These are phyloP conservation scores for Rallus crepitans DNA, from an alignment of 2,797 vertebrate genomes.

Conservation along the genomic window DNA sequence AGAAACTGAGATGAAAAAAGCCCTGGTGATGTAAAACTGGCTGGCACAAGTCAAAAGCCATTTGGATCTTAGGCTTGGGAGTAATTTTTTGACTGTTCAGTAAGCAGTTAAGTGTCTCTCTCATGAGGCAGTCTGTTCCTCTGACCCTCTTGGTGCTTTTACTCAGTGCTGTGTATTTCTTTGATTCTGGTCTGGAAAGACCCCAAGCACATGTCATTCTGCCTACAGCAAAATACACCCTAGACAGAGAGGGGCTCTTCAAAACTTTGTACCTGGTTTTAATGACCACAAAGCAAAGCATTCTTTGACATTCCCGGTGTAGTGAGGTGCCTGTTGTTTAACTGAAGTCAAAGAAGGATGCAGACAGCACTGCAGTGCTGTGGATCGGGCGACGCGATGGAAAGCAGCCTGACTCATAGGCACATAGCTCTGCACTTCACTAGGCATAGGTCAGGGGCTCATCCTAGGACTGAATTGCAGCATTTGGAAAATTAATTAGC, in stretches of 20 bases:
- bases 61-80: neutral
- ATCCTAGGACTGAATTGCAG: neutral
- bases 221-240: neutral
- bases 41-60: neutral
- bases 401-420: neutral
- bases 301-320: neutral
- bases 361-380: neutral
- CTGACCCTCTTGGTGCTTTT: neutral
- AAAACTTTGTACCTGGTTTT: neutral
- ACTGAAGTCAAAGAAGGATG: neutral
- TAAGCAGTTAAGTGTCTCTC: neutral
- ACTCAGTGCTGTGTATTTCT: neutral
- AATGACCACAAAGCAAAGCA: neutral
- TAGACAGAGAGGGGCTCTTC: neutral
- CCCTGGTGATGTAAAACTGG: neutral
- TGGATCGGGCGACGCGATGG: neutral
- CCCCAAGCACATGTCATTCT: neutral
- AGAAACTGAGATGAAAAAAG: neutral
- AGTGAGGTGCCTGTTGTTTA: neutral
- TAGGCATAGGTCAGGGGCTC: neutral
- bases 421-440: neutral
- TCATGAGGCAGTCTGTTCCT: rapidly evolving
- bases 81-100: neutral
- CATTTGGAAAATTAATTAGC: neutral
- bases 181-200: neutral